Evolutionary conservation across 1,140 invertebrate genomes (phyloP).

Genomic region (Cydia amplana): DNA sequence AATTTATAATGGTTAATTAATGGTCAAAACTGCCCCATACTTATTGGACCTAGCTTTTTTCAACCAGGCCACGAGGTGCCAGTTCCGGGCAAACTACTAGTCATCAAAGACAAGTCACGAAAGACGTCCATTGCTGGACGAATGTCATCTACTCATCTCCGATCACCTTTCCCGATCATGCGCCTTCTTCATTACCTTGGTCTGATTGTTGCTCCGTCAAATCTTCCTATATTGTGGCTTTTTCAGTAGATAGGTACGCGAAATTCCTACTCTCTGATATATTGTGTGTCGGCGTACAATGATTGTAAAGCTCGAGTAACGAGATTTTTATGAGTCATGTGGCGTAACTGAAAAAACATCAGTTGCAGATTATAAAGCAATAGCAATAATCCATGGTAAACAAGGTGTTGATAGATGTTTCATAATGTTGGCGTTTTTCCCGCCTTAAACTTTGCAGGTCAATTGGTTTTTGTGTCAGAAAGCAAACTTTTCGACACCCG

Average conservation of each 20-base stretch:
- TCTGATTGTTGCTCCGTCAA: not conserved
- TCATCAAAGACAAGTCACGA: not conserved
- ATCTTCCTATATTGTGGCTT: no score
- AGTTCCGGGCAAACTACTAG: no score
- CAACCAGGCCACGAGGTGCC: no score
- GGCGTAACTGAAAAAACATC: not conserved
- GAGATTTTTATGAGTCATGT: constrained; percentile 7
- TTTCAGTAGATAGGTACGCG: not conserved
- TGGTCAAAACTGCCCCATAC: no score
- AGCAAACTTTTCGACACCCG: no score
- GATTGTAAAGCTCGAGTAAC: not conserved
- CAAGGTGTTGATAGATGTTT: not conserved
- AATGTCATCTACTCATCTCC: no score
- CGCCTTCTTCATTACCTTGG: no score
- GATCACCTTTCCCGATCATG: no score
- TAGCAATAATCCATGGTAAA: not conserved
- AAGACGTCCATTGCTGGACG: not conserved
- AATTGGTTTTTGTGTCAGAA: not conserved
- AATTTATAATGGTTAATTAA: no score
- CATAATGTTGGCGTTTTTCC: not conserved
- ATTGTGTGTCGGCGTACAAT: not conserved
- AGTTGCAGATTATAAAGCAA: not conserved
- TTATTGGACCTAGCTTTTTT: no score
- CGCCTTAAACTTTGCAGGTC: not conserved
- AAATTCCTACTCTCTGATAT: not conserved